phyloP scores from a whole-genome alignment of 2,888 invertebrate species.

The Apamea monoglypha region DNA sequence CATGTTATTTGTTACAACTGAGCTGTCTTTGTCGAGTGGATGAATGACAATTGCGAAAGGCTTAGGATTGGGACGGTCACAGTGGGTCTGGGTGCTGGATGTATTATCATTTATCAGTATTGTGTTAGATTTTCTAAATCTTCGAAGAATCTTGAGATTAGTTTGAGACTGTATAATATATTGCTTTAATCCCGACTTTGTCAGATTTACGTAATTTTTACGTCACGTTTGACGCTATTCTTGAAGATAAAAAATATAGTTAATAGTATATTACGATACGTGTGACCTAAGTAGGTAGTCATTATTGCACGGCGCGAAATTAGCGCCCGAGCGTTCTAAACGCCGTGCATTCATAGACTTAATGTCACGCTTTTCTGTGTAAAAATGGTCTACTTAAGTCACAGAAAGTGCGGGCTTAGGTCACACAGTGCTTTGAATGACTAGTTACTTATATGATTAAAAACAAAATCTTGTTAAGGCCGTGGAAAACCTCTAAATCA shows the following conservation, averaged over 20 bases:
- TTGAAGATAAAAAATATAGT: neutral
- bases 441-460: too few relatives aligned
- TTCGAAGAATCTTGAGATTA: slow-evolving; percentile 35
- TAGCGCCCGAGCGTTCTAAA: too few relatives aligned
- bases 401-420: neutral
- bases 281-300: too few relatives aligned
- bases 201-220: slow-evolving; percentile 4
- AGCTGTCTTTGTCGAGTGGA: slow-evolving; percentile 73
- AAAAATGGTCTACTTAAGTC: neutral
- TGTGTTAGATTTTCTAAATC: slow-evolving; percentile 56
- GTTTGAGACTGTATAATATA: slow-evolving; percentile 7
- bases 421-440: neutral
- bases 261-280: neutral
- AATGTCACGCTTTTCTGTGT: neutral
- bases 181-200: slow-evolving; percentile 7
- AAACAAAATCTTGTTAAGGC: neutral
- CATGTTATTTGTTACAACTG: slow-evolving; percentile 76
- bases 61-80: slow-evolving; percentile 63
- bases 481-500: neutral
- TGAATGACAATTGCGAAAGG: slow-evolving; percentile 78
- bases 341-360: neutral
- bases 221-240: neutral
- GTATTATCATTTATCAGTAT: slow-evolving; percentile 68
- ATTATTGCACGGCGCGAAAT: too few relatives aligned
- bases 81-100: slow-evolving; percentile 50